Evolutionary conservation across 2,888 invertebrate species (phyloP).

Genomic region (Leucania comma): DNA sequence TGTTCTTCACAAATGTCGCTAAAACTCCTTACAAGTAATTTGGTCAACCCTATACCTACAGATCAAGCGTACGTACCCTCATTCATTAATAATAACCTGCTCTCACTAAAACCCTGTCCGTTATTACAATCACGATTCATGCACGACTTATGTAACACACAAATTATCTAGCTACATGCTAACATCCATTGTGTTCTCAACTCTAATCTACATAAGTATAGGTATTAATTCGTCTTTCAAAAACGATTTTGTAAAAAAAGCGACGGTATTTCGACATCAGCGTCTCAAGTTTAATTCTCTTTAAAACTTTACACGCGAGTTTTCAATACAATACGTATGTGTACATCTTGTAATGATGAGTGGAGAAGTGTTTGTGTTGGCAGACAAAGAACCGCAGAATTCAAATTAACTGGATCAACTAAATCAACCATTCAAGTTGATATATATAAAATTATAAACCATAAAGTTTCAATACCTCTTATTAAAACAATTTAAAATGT

Average conservation of each 20-base stretch:
- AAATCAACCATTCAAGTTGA: not conserved
- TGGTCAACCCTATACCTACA: slow-evolving; percentile 66
- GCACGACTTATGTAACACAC: slow-evolving; percentile 85
- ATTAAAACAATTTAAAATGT: not conserved
- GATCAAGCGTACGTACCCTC: slow-evolving; percentile 78
- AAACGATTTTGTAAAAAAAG: slow-evolving; percentile 86
- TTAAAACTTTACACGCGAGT: slow-evolving; percentile 71
- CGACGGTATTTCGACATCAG: slow-evolving; percentile 81
- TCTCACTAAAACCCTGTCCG: slow-evolving; percentile 78
- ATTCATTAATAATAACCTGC: slow-evolving; percentile 86
- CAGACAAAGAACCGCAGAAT: not conserved
- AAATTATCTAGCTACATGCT: slow-evolving; percentile 87
- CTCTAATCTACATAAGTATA: slow-evolving; percentile 90
- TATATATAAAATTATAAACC: not conserved
- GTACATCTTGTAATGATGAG: slow-evolving; percentile 67
- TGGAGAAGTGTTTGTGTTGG: slow-evolving; percentile 62
- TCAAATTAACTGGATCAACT: not conserved
- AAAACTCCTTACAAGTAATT: not conserved
- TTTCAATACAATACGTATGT: slow-evolving; percentile 83
- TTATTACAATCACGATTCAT: slow-evolving; percentile 85
- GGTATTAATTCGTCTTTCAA: slow-evolving; percentile 90
- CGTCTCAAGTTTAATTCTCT: slow-evolving; percentile 71
- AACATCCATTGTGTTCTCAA: slow-evolving; percentile 84
- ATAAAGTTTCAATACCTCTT: not conserved
- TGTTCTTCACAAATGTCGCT: not conserved